Base-by-base conservation (phyloP, 1,140 invertebrate species). In the Aplysia californica region DNA sequence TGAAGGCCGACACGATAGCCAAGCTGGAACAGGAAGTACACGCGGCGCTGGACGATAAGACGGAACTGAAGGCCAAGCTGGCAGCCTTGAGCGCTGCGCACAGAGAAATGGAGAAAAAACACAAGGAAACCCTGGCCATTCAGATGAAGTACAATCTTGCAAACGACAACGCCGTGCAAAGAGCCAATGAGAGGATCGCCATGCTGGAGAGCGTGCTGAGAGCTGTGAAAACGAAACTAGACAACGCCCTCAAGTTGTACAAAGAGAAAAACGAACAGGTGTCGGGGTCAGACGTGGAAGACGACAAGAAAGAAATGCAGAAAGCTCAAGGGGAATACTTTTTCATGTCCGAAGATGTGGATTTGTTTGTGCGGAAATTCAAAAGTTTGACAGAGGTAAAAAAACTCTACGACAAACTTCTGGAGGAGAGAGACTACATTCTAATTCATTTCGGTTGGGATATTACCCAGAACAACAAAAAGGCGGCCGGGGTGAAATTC, bases 381-480 rank as follows among this genome's bases (percentile, higher is more conserved):
- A 26, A 76, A 21, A 70, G 80, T 29, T 44, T 82, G 10, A 38
- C 78, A 33, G 39, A 66, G 1, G 71, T 79, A 3, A 70, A 70
- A 61, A 44, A 56, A 4, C 68, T 79, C 20, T 79, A 82, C 39
- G 64, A 79, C 6, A 74, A 75, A 23, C 71, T 82, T 6, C 15
- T 80, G 55, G 76, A 80, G 18, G 80, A 83, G 41, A 75, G 76
- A 36, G 79, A 82, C 31, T 83, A 78, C 41, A 70, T 82, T 29
- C 29, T 82, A 31, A 56, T 66, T 18, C 79, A 83, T 41, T 69
- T 83, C 55, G 79, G 76, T n/a, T 6, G 55, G 35, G 20, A 38
- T 36, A n/a, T 1, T 10, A 35, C 64, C 26, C 59, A 65, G 21
- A 61, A 66, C 58, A 5, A 5, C 33, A 61, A 75, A 20, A 10